These are phyloP conservation scores for Agrochola macilenta DNA, from an alignment of 2,888 invertebrate genomes.

Conservation along the genomic window DNA sequence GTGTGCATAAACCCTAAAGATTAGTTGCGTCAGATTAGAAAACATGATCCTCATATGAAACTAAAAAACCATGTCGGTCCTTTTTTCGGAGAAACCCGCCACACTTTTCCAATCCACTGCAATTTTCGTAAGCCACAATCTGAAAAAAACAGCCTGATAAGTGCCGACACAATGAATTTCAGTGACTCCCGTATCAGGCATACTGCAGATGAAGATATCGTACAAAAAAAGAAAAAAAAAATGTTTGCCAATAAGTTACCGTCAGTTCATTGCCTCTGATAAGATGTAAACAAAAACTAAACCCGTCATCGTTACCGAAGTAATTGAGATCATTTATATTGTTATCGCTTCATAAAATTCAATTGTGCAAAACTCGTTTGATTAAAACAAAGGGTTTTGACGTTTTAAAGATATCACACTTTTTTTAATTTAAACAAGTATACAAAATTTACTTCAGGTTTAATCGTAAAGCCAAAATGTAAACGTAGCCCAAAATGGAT, in stretches of 20 bases:
- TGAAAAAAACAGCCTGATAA: neutral
- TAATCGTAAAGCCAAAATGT: neutral
- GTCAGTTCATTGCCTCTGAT: conserved; percentile 63
- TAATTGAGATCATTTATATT: conserved; percentile 63
- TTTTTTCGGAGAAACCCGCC: no score
- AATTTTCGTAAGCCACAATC: neutral
- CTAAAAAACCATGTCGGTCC: neutral
- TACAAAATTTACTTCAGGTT: neutral
- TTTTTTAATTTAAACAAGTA: conserved; percentile 25
- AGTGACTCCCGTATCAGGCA: neutral
- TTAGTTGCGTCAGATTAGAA: neutral
- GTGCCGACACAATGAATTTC: neutral
- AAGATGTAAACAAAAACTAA: conserved; percentile 49
- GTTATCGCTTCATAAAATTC: conserved; percentile 54
- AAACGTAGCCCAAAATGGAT: neutral
- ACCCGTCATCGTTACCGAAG: conserved; percentile 44
- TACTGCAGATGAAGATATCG: neutral
- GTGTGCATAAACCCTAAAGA: neutral
- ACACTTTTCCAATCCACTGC: neutral
- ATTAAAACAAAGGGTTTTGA: conserved; percentile 41
- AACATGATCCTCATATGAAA: neutral
- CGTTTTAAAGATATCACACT: conserved; percentile 9
- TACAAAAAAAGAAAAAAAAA: neutral
- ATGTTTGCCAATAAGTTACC: conserved; percentile 44
- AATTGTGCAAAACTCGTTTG: conserved; percentile 43